Evolutionary conservation across 2,888 invertebrate species (phyloP), one percentile per base, ranked within the genome.

Genomic region (Andrena trimmerana): DNA sequence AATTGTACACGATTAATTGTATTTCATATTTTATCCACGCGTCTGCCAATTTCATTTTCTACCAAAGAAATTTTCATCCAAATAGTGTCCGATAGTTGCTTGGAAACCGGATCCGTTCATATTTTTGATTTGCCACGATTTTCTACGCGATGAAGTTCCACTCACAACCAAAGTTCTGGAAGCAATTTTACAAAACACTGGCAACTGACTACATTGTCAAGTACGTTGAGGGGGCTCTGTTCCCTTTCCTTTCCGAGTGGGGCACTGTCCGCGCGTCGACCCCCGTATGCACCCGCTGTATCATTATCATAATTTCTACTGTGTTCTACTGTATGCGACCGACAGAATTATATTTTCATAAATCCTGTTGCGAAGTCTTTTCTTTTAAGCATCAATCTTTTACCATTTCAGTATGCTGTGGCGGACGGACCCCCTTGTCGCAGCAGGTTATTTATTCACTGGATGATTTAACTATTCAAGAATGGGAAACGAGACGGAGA

Each of bases 221-320:
- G 42, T 70, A 36, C 6, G n/a, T 50, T 62, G 36, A 16, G 31
- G 42, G 27, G 70, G n/a, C 42, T 10, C 10, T 8, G 20, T 42
- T 29, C 10, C 24, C 5, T n/a, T 36, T 20, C 42, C 48, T 70
- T 60, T 66, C 24, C 4, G 7, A 36, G 29, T 57, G 29, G 20
- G 5, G 52, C 54, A n/a, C 29, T 57, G 36, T 42, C 29, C n/a
- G 29, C 33, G 13, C 13, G 24, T 50, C 73, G 29, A 60, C 42
- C 74, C 20, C 29, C 36, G n/a, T 63, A 75, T 82, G 82, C 74
- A 33, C 31, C 52, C 8, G 52, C 24, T 24, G 31, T 82, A 67
- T 74, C 68, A 74, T 83, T 83, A 78, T 42, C 50, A 13, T 83
- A 82, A 82, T 63, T 13, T 62, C 67, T 27, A 33, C 1, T 54